These are phyloP conservation scores for Trichopoda pennipes DNA, from an alignment of 2,888 invertebrate genomes.

Conservation along the genomic window DNA sequence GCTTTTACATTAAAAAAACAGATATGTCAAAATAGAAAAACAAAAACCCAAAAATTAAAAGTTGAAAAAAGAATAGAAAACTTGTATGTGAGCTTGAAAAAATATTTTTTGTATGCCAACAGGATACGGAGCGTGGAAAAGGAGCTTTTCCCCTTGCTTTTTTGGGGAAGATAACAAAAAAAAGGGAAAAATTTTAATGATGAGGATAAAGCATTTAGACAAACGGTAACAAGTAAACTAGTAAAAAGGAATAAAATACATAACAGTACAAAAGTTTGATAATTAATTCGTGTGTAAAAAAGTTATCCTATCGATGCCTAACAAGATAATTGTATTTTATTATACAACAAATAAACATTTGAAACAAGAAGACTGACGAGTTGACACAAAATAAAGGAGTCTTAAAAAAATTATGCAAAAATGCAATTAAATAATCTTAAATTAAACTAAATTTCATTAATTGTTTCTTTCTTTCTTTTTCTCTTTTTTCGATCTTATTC, in stretches of 20 bases:
- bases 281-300: conserved; percentile 66
- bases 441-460: background rate
- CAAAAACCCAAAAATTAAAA: conserved; percentile 9
- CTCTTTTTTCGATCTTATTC: too few species aligned
- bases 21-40: conserved; percentile 14
- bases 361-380: background rate
- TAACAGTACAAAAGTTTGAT: conserved; percentile 43
- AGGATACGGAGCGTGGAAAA: conserved; percentile 58
- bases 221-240: background rate
- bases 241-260: conserved; percentile 1
- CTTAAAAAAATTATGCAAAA: conserved; percentile 11
- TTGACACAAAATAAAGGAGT: background rate
- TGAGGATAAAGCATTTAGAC: conserved; percentile 45
- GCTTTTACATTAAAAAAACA: conserved; percentile 57
- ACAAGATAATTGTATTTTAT: conserved; percentile 57
- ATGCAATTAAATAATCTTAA: conserved; percentile 14
- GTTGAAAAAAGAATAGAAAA: conserved; percentile 1
- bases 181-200: conserved; percentile 50
- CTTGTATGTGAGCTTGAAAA: conserved; percentile 28
- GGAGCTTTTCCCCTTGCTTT: too few species aligned
- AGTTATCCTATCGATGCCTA: conserved; percentile 68
- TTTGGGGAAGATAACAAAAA: conserved; percentile 32
- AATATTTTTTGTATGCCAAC: conserved; percentile 16
- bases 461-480: background rate
- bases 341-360: conserved; percentile 17